Base-by-base conservation (phyloP, 1,140 invertebrate species). In the Penaeus indicus region DNA sequence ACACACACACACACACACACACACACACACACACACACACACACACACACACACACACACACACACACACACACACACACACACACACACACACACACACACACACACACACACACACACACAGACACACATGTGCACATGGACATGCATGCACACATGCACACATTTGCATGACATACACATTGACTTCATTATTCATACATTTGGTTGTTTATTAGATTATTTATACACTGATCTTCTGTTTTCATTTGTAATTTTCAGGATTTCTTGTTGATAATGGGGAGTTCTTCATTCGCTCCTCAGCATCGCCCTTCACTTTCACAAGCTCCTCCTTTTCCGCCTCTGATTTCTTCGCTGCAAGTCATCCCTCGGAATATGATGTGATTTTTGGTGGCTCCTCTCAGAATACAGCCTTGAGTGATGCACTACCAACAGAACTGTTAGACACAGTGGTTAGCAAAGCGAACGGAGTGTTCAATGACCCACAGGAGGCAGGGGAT, bases 191-290 rank as follows among this genome's bases (percentile, higher is more conserved):
- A n/a, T n/a, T n/a, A n/a, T n/a, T n/a, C n/a, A n/a, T n/a, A n/a
- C n/a, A n/a, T n/a, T n/a, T n/a, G n/a, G n/a, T n/a, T n/a, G n/a
- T n/a, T n/a, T n/a, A n/a, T n/a, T n/a, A n/a, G n/a, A n/a, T n/a
- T n/a, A n/a, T n/a, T n/a, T 47, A 47, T 47, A 47, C 10, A 47
- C 42, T 47, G 42, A 47, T 47, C 42, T 47, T 47, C 4, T 47
- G 3, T 47, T 3, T 47, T 10, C 42, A 47, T 5, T 47, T 47
- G 42, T 47, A 10, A 10, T 18, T 67, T 67, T 38, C 81, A 84
- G 86, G 86, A 75, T 88, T 88, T 84, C 60, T 88, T n/a, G 86
- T 84, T 5, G 86, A 88, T 72, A 88, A 88, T 78, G 86, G 86
- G 32, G 86, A 88, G 69, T 88, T 88, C 32, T 88, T 84, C 80